phyloP scores from a whole-genome alignment of 1,140 invertebrate genomes.

The Formica exsecta region DNA sequence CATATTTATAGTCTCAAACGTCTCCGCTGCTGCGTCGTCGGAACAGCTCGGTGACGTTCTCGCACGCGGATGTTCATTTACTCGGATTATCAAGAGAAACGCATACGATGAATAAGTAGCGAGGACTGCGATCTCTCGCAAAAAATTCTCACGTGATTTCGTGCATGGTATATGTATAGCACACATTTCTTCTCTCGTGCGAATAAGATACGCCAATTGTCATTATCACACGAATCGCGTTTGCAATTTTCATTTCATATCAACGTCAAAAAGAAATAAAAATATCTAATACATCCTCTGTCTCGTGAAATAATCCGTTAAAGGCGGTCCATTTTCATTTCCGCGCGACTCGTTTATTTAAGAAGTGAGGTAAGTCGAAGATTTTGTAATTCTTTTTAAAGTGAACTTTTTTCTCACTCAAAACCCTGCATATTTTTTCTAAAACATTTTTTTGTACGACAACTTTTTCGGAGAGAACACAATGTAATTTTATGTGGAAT shows the following conservation, averaged over 20 bases:
- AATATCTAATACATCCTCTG: not conserved
- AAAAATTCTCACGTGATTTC: constrained; percentile 58
- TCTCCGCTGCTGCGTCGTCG: constrained; percentile 57
- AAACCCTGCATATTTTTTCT: no score
- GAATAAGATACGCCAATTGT: not conserved
- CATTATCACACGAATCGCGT: not conserved
- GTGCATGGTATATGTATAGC: not conserved
- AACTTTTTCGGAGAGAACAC: no score
- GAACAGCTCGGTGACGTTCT: constrained; percentile 29
- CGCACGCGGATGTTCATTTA: constrained; percentile 60
- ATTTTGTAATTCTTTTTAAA: constrained; percentile 21
- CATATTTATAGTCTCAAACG: constrained; percentile 79
- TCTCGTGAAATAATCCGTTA: not conserved
- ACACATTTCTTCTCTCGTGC: not conserved
- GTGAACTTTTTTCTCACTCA: not conserved
- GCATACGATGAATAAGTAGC: constrained; percentile 62
- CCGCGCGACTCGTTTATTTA: constrained; percentile 11
- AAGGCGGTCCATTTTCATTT: not conserved
- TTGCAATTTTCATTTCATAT: not conserved
- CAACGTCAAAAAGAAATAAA: not conserved
- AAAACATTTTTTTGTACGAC: no score
- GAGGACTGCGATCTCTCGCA: constrained; percentile 73
- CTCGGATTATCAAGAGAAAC: constrained; percentile 50
- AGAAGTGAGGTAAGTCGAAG: not conserved
- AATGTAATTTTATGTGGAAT: no score